Percentiles rank a stretch among this genome's conserved stretches.
Evolutionary conservation across 2,888 invertebrate genomes (phyloP).

Genomic region (Eumacrocentrus americanus): DNA sequence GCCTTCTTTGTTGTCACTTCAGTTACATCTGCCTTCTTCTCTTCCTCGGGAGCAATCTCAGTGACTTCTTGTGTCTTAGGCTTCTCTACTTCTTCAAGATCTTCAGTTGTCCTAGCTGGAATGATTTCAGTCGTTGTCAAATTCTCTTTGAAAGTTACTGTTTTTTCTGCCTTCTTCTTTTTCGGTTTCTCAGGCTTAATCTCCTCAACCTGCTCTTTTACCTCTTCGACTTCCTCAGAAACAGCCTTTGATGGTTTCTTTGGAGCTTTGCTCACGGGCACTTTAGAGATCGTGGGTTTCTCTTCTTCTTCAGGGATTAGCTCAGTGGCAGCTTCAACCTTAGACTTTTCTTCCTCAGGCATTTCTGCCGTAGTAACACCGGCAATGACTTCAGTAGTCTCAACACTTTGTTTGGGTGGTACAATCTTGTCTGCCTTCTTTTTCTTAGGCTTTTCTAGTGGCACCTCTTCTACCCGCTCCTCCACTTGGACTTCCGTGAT

Average conservation of each 20-base stretch:
- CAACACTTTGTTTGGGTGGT: neutral
- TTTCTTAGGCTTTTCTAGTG: constrained; percentile 30
- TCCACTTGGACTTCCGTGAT: constrained; percentile 43
- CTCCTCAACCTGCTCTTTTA: constrained; percentile 22
- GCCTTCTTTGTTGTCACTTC: constrained; percentile 34
- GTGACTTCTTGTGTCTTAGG: constrained; percentile 19
- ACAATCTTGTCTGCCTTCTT: constrained; percentile 37
- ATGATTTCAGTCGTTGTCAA: constrained; percentile 37
- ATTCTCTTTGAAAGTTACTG: constrained; percentile 38
- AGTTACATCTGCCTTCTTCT: neutral
- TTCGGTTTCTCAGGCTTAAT: constrained; percentile 38
- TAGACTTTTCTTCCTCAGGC: neutral
- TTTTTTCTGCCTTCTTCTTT: constrained; percentile 39
- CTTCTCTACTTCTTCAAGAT: constrained; percentile 31
- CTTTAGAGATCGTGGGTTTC: constrained; percentile 52
- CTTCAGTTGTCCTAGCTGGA: constrained; percentile 41
- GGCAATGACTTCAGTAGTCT: too few species aligned
- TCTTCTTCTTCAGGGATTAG: constrained; percentile 43
- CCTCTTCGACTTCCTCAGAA: constrained; percentile 9
- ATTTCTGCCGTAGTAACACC: too few species aligned
- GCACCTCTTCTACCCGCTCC: constrained; percentile 32
- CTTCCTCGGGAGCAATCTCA: neutral
- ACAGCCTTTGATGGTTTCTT: too few species aligned
- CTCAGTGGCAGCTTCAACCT: constrained; percentile 32
- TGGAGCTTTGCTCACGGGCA: constrained; percentile 35